A percentile compares a stretch with the other conserved stretches of the same genome.
Evolutionary conservation across 1,140 invertebrate genomes (phyloP).

Genomic region (Diplogasteroides magnus): DNA sequence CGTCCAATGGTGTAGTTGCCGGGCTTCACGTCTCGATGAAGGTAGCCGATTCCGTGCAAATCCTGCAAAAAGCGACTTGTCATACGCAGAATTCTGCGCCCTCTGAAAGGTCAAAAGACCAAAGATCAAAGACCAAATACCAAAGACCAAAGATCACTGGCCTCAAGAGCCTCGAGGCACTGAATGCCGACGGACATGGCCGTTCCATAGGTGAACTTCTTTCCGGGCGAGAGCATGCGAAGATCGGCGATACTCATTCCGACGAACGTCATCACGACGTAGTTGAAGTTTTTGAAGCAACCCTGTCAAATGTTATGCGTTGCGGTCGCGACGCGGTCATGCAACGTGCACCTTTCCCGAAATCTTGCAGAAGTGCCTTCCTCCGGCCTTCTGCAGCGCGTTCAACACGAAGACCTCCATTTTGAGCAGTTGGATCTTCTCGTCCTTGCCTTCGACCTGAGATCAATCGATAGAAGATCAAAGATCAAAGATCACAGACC

Average conservation of each 20-base stretch:
- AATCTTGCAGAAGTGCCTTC: constrained; percentile 34
- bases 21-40: constrained; percentile 41
- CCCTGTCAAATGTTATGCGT: background rate
- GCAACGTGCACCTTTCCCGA: constrained; percentile 28
- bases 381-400: constrained; percentile 33
- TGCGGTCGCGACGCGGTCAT: background rate
- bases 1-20: constrained; percentile 47
- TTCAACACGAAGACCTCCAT: constrained; percentile 44
- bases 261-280: constrained; percentile 43
- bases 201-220: constrained; percentile 17
- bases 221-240: constrained; percentile 6
- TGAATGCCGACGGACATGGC: constrained; percentile 30
- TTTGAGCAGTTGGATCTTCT: constrained; percentile 42
- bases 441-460: constrained; percentile 34
- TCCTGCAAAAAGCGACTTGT: constrained; percentile 9
- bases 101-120: background rate
- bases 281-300: constrained; percentile 32
- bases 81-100: background rate
- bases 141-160: too few relatives aligned
- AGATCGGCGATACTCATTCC: constrained; percentile 32
- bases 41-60: constrained; percentile 27
- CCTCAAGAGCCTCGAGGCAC: constrained; percentile 16
- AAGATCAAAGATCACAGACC: constrained; percentile 31
- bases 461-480: constrained; percentile 31
- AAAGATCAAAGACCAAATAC: too few relatives aligned